Evolutionary conservation across 2,113 vertebrate species (phyloP).

Genomic region (Leiothrix lutea): DNA sequence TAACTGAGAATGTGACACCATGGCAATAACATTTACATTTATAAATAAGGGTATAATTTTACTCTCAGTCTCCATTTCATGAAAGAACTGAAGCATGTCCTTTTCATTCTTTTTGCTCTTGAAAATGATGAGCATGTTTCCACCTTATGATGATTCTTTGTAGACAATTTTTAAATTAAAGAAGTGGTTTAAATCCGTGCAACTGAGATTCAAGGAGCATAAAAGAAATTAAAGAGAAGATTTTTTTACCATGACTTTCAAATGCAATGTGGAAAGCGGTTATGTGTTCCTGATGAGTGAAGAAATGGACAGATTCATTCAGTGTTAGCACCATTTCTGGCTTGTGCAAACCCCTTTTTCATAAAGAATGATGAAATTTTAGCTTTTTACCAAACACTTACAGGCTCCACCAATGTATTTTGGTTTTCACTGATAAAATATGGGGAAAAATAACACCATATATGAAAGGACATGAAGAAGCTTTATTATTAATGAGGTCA

Average conservation of each 20-base stretch:
- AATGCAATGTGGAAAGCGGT: neutral
- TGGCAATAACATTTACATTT: neutral
- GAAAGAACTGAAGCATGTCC: neutral
- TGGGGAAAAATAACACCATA: neutral
- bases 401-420: neutral
- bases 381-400: neutral
- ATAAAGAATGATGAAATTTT: neutral
- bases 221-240: neutral
- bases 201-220: neutral
- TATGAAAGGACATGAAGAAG: neutral
- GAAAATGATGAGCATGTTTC: neutral
- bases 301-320: accelerated
- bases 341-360: neutral
- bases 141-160: neutral
- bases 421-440: neutral
- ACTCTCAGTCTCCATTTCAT: neutral
- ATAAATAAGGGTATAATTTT: neutral
- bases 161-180: neutral
- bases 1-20: neutral
- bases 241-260: neutral
- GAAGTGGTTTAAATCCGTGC: neutral
- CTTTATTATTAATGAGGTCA: neutral
- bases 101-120: neutral
- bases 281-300: neutral
- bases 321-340: neutral